A percentile compares a stretch with the other conserved stretches of the same genome.
Conservation (phyloP, 2,888 invertebrate species). For the Athalia circularis region DNA sequence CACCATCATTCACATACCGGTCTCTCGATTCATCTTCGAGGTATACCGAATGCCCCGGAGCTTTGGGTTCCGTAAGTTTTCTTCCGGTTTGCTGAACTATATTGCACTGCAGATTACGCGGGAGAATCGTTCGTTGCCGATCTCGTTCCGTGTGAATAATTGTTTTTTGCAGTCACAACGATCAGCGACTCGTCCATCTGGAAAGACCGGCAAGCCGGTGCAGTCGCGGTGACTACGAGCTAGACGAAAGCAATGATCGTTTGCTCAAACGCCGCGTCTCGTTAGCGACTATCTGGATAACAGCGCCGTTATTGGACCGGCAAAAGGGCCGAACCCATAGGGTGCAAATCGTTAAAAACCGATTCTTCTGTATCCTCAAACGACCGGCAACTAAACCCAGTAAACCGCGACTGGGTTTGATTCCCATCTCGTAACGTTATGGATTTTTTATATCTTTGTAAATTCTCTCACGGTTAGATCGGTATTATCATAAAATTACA, state of each 20-base stretch:
- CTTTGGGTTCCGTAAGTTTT: not conserved
- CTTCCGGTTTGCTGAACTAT: not conserved
- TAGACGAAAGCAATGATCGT: not conserved
- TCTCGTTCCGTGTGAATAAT: conserved; percentile 39
- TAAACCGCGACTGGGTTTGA: conserved; percentile 14
- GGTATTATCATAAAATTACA: too few relatives aligned
- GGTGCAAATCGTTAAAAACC: not conserved
- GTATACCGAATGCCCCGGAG: too few relatives aligned
- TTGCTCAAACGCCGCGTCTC: conserved; percentile 3
- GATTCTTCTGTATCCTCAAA: not conserved
- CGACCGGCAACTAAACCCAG: conserved; percentile 6
- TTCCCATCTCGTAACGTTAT: too few relatives aligned
- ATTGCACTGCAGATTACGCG: not conserved
- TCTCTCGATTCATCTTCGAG: too few relatives aligned
- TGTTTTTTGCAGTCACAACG: conserved; percentile 13
- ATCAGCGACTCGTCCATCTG: conserved; percentile 12
- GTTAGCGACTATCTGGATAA: not conserved
- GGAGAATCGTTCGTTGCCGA: not conserved
- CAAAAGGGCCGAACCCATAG: not conserved
- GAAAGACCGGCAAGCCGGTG: conserved; percentile 1
- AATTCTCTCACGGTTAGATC: too few relatives aligned
- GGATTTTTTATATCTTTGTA: not conserved
- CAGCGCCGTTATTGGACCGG: not conserved
- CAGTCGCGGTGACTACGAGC: not conserved
- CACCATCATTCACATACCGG: too few relatives aligned